These are phyloP conservation scores for Pseudochirops cupreus DNA, from an alignment of 2,797 vertebrate genomes.

Conservation along the genomic window DNA sequence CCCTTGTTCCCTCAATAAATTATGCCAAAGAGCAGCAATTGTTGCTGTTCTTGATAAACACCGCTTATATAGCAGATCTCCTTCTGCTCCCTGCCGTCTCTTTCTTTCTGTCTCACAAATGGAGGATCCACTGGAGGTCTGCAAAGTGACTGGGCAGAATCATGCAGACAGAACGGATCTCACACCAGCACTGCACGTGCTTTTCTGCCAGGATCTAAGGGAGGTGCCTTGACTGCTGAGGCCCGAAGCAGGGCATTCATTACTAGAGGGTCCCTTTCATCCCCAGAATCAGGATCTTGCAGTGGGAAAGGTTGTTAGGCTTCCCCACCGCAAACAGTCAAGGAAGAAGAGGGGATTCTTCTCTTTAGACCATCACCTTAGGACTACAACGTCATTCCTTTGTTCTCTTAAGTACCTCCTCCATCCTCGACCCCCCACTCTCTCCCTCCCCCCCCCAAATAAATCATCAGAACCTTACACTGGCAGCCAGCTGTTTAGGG, in stretches of 20 bases:
- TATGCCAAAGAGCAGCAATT: slow-evolving; percentile 90
- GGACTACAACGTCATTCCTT: not conserved
- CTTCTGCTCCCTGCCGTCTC: not conserved
- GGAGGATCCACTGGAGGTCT: not conserved
- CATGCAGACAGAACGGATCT: not conserved
- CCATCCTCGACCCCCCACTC: not conserved
- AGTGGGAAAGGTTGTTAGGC: not conserved
- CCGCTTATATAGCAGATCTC: slow-evolving; percentile 61
- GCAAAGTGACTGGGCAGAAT: not conserved
- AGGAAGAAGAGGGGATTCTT: not conserved
- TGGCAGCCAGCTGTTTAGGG: not conserved
- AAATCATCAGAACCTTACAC: not conserved
- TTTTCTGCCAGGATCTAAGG: not conserved
- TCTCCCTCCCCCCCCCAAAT: not conserved
- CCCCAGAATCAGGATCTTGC: not conserved
- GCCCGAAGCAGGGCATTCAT: not conserved
- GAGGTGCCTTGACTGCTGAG: not conserved
- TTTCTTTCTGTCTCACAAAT: slow-evolving; percentile 29
- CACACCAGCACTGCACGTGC: not conserved
- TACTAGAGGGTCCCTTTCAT: not conserved
- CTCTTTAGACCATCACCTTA: not conserved
- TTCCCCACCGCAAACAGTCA: not conserved
- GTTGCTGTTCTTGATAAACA: slow-evolving; percentile 86
- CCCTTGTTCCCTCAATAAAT: slow-evolving; percentile 92
- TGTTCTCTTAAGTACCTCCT: not conserved